A percentile compares a stretch with the other conserved stretches of the same genome.
Evolutionary conservation across 2,797 vertebrate genomes (phyloP).

Genomic region (Oryzias sinensis): DNA sequence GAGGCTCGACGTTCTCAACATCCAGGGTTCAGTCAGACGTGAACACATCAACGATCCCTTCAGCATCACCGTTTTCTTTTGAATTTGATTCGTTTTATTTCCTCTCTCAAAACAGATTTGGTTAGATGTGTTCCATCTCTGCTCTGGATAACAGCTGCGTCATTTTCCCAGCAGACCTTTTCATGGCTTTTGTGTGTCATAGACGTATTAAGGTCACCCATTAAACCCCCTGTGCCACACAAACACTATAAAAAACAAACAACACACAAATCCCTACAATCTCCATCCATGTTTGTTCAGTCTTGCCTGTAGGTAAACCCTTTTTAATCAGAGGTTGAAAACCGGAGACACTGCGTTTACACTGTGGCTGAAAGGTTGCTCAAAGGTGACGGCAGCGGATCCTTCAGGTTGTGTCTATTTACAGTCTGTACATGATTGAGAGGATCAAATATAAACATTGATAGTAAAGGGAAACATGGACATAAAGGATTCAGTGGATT

Average conservation of each 20-base stretch:
- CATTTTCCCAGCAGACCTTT: constrained; percentile 26
- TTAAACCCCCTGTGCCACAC: constrained; percentile 51
- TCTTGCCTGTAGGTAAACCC: constrained; percentile 19
- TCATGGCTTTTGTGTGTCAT: constrained; percentile 61
- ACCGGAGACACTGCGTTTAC: constrained; percentile 16
- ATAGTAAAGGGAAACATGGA: constrained; percentile 52
- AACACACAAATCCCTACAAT: constrained; percentile 23
- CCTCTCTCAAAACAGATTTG: not conserved
- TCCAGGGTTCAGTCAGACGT: too few relatives aligned
- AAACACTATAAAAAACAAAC: not conserved
- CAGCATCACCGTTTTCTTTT: not conserved
- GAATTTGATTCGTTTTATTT: not conserved
- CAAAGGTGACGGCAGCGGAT: not conserved
- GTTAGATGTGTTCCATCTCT: constrained; percentile 32
- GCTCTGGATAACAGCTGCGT: constrained; percentile 3
- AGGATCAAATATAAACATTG: constrained; percentile 14
- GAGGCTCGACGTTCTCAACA: not conserved
- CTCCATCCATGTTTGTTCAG: constrained; percentile 22
- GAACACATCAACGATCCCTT: too few relatives aligned
- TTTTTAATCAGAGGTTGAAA: constrained; percentile 31
- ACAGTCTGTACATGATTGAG: not conserved
- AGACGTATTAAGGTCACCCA: constrained; percentile 70
- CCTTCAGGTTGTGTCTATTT: not conserved
- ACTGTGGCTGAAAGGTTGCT: not conserved
- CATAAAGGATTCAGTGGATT: constrained; percentile 50